Evolutionary conservation across 2,888 invertebrate genomes (phyloP).

Genomic region (Allygus modestus): DNA sequence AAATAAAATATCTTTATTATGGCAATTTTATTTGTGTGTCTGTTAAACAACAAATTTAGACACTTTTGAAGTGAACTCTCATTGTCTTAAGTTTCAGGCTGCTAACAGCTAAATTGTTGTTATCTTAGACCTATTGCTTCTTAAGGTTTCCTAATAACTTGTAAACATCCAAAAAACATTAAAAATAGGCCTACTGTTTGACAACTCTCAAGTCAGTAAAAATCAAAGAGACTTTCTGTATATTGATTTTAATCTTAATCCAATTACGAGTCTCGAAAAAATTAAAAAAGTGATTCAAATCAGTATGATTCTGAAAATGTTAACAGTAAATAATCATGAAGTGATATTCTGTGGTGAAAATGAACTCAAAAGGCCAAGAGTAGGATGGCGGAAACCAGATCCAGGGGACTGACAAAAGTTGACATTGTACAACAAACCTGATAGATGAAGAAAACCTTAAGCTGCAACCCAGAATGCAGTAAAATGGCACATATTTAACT

Average conservation of each 20-base stretch:
- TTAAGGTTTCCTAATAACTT: too few species aligned
- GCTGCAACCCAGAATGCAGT: constrained; percentile 52
- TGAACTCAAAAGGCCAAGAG: constrained; percentile 70
- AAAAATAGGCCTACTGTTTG: too few species aligned
- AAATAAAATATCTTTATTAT: constrained; percentile 57
- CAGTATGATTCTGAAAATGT: constrained; percentile 60
- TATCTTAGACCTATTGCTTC: too few species aligned
- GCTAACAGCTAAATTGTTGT: too few species aligned
- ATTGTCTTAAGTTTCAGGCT: too few species aligned
- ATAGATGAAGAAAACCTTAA: constrained; percentile 68
- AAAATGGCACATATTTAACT: constrained; percentile 28
- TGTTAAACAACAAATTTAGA: background rate
- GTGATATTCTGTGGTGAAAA: constrained; percentile 67
- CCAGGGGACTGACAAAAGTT: constrained; percentile 71
- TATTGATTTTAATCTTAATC: too few species aligned
- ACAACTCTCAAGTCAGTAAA: too few species aligned
- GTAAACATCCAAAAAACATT: too few species aligned
- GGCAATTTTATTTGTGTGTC: constrained; percentile 22
- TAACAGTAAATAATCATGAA: constrained; percentile 44
- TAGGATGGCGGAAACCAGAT: constrained; percentile 71
- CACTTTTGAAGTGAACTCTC: background rate
- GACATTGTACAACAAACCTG: constrained; percentile 67
- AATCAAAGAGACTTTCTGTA: too few species aligned
- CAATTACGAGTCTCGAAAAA: too few species aligned
- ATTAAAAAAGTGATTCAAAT: background rate